phyloP scores from a whole-genome alignment of 2,888 invertebrate species.

The Bombylius major region DNA sequence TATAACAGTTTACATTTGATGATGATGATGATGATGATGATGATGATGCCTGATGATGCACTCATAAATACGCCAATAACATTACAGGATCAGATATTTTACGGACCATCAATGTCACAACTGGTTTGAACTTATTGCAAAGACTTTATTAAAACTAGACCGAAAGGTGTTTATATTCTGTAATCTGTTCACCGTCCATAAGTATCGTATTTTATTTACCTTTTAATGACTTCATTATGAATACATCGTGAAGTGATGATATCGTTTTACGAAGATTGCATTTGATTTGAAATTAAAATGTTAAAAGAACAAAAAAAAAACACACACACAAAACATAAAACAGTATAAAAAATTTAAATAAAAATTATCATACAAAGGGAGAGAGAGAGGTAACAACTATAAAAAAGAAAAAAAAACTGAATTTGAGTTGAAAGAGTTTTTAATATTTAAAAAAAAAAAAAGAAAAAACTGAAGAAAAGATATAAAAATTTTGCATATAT shows the following conservation, averaged over 20 bases:
- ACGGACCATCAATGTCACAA: conserved; percentile 9
- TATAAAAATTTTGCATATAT: no score
- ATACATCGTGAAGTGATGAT: neutral
- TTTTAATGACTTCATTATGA: conserved; percentile 7
- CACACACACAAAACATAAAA: no score
- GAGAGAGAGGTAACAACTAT: no score
- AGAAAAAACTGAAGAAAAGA: no score
- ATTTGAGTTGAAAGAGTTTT: no score
- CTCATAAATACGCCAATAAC: conserved; percentile 6
- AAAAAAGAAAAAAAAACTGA: no score
- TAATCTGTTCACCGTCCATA: conserved; percentile 1
- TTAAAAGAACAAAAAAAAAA: no score
- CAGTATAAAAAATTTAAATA: no score
- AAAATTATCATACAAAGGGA: no score
- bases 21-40: neutral
- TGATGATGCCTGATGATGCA: neutral
- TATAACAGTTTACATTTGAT: neutral
- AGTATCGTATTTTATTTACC: conserved; percentile 7
- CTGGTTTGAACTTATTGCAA: conserved; percentile 7
- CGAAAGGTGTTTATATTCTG: conserved; percentile 3
- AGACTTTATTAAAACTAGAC: neutral
- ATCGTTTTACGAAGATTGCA: neutral
- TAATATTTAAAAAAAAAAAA: no score
- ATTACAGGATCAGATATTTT: conserved; percentile 7
- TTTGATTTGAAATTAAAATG: neutral